phyloP scores from a whole-genome alignment of 2,797 vertebrate species.

The Thalassophryne amazonica region DNA sequence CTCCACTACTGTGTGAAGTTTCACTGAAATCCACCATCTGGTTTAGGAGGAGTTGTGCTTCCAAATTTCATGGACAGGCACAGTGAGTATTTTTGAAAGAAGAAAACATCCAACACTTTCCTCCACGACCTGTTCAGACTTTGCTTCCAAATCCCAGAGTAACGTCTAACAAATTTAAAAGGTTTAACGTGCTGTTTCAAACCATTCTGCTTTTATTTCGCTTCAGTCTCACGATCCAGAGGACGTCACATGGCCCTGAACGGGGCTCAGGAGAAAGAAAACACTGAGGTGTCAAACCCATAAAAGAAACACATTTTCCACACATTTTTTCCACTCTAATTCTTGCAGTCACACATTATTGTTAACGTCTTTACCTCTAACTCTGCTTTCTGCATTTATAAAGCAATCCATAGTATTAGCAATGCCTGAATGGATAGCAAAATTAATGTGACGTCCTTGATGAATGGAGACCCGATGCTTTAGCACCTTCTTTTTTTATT shows the following conservation, averaged over 20 bases:
- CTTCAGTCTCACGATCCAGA: constrained; percentile 14
- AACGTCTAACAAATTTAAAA: constrained; percentile 24
- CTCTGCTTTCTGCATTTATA: not conserved
- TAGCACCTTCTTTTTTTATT: constrained; percentile 15
- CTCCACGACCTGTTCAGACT: not conserved
- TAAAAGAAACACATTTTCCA: not conserved
- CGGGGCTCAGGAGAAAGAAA: constrained; percentile 5
- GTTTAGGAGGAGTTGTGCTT: too few relatives aligned
- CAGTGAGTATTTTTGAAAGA: too few relatives aligned
- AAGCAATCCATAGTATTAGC: constrained; percentile 13
- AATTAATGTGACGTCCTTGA: too few relatives aligned
- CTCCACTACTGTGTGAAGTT: too few relatives aligned
- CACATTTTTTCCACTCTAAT: not conserved
- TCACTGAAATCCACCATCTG: too few relatives aligned
- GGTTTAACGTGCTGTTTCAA: not conserved
- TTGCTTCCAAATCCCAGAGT: not conserved
- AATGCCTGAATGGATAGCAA: too few relatives aligned
- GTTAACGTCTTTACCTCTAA: not conserved
- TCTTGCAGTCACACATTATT: not conserved
- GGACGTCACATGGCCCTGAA: not conserved
- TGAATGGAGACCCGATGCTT: too few relatives aligned
- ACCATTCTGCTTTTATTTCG: not conserved
- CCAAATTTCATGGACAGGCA: too few relatives aligned
- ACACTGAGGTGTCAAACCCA: constrained; percentile 1
- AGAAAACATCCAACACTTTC: not conserved